Evolutionary conservation across 2,113 vertebrate genomes (phyloP).

Genomic region (Nyctibius bracteatus): DNA sequence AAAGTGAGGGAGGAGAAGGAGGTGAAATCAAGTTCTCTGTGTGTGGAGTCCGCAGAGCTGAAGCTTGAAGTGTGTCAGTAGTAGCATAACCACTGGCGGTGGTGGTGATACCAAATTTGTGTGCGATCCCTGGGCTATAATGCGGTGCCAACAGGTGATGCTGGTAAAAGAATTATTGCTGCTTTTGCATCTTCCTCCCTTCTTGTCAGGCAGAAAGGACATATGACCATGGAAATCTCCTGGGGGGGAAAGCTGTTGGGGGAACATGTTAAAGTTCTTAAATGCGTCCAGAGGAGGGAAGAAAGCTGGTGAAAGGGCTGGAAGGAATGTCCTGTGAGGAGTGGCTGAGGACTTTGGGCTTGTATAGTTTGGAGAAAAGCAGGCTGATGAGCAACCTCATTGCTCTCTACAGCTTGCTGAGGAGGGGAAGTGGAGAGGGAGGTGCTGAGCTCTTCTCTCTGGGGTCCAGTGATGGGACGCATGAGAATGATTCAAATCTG

Average conservation of each 20-base stretch:
- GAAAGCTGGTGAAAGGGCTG: not conserved
- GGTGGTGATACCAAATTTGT: not conserved
- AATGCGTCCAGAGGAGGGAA: not conserved
- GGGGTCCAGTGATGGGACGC: not conserved
- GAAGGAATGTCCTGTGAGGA: not conserved
- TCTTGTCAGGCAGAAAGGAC: not conserved
- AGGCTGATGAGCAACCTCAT: not conserved
- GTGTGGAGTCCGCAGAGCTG: not conserved
- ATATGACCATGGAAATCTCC: not conserved
- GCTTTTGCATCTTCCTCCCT: not conserved
- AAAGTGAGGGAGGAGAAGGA: not conserved
- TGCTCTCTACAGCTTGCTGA: not conserved
- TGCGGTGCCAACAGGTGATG: not conserved
- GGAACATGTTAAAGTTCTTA: not conserved
- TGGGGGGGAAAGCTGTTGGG: not conserved
- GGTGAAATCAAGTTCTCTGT: not conserved
- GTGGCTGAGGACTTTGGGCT: not conserved
- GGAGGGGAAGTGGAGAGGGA: not conserved
- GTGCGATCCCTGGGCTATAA: not conserved
- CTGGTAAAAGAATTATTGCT: not conserved
- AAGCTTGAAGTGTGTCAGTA: accelerated
- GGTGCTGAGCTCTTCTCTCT: not conserved
- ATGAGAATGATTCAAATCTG: not conserved
- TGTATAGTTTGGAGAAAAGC: not conserved
- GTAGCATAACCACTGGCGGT: not conserved